Conservation (phyloP, 2,113 vertebrate species). For the Madoqua kirkii region DNA sequence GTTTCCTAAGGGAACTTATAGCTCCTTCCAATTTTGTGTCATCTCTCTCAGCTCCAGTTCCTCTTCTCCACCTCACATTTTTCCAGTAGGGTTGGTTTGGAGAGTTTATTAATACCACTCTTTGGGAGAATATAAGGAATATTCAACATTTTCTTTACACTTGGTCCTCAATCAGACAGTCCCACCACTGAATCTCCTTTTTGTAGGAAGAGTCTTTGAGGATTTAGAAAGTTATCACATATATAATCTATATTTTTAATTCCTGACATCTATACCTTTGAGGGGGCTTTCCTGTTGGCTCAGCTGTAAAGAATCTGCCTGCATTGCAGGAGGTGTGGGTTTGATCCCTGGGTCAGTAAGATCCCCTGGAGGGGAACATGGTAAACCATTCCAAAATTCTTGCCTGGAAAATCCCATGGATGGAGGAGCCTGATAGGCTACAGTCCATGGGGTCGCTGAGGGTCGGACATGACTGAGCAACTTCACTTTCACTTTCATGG, state of each 20-base stretch:
- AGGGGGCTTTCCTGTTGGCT: background rate
- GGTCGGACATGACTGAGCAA: no score
- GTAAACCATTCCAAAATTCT: background rate
- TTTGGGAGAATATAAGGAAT: background rate
- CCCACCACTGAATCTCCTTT: background rate
- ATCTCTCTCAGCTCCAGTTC: background rate
- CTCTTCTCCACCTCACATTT: rapidly evolving
- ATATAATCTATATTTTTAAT: background rate
- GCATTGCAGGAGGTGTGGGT: background rate
- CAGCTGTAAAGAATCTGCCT: background rate
- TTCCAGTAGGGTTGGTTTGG: background rate
- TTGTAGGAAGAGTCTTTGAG: background rate
- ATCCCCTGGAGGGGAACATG: background rate
- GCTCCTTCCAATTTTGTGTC: background rate
- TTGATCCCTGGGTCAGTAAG: background rate
- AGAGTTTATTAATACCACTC: background rate
- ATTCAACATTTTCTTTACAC: background rate
- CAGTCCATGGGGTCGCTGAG: background rate
- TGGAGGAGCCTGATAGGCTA: background rate
- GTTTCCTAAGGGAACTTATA: background rate
- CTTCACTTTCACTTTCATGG: no score
- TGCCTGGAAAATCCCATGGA: background rate
- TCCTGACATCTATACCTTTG: background rate
- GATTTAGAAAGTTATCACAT: background rate
- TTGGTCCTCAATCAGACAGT: background rate